Conservation (phyloP, 2,797 vertebrate species). For the Lepidocolaptes lacrymiger region DNA sequence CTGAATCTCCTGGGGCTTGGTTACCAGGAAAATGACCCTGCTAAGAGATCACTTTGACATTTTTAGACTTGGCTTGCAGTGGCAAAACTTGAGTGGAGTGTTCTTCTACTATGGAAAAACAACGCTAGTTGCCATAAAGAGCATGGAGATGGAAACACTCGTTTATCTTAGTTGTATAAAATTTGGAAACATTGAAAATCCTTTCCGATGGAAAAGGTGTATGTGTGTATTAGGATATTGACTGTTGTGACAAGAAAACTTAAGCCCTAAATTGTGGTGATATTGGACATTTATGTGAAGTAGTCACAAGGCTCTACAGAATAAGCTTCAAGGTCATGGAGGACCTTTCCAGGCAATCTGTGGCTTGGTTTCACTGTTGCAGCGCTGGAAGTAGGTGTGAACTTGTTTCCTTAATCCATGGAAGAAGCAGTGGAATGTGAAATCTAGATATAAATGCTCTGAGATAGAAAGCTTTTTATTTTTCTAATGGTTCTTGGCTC, state of each 20-base stretch:
- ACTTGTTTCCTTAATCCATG: neutral
- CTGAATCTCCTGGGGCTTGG: neutral
- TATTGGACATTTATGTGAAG: neutral
- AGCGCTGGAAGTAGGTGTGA: neutral
- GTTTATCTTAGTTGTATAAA: neutral
- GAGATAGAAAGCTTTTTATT: slow-evolving; percentile 23
- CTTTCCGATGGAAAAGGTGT: neutral
- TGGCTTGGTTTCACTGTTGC: neutral
- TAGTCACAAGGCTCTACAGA: neutral
- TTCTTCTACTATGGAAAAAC: neutral
- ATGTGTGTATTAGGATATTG: neutral
- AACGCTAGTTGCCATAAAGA: neutral
- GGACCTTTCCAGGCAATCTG: neutral
- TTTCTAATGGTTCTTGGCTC: neutral
- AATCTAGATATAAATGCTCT: neutral
- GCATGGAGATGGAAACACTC: neutral
- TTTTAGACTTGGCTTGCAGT: neutral
- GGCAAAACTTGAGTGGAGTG: neutral
- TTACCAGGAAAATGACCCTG: neutral
- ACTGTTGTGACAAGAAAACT: neutral
- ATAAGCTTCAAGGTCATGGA: neutral
- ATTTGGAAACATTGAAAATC: neutral
- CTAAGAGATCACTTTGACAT: neutral
- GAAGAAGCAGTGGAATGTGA: neutral
- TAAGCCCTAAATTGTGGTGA: neutral